Base-by-base conservation (phyloP, 2,888 invertebrate genomes). In the Lordiphosa fenestrarum region DNA sequence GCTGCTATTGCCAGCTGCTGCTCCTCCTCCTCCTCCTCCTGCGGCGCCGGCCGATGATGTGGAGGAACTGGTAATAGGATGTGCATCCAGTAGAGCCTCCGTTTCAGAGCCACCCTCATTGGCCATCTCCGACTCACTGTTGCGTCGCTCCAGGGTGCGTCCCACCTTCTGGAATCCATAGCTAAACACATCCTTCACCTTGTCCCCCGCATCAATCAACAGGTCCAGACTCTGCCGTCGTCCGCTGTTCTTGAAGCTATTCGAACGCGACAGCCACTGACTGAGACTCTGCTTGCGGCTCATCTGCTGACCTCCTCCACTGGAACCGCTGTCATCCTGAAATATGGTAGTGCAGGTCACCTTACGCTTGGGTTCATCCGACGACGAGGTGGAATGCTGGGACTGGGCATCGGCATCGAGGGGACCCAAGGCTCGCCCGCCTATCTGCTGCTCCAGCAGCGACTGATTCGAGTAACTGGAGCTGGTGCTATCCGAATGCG, bases 141-240 rank as follows among this genome's bases (percentile, higher is more conserved):
- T 93, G 66, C 95, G 92, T 7, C 95, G 91, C 88, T 95, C 95
- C 53, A 92, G 91, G 42, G 91, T 91, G 69, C 93, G 93, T 76
- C 93, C 93, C 55, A 93, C 90, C 91, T 90, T 93, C 91, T 93
- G 93, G 88, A 94, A 93, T 84, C 95, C 95, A 86, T 95, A 95
- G 53, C 91, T 92, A 71, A 95, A 93, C 82, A 95, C 93, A 89
- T 95, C 95, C 88, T 95, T 95, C 63, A 95, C 93, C 83, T 94
- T 93, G 88, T 95, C 95, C 36, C 95, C 93, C 0, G 95, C 95
- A 69, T 95, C 95, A 84, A 95, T 91, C 21, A 95, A 86, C 60
- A 94, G 93, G 78, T 95, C 95, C 33, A 95, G 89, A 66, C 95
- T 95, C 88, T 95, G 95, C 21, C 95, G 90, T 48, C 94, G 90